Evolutionary conservation across 2,888 invertebrate genomes (phyloP).

Genomic region (Poecilobothrus nobilitatus): DNA sequence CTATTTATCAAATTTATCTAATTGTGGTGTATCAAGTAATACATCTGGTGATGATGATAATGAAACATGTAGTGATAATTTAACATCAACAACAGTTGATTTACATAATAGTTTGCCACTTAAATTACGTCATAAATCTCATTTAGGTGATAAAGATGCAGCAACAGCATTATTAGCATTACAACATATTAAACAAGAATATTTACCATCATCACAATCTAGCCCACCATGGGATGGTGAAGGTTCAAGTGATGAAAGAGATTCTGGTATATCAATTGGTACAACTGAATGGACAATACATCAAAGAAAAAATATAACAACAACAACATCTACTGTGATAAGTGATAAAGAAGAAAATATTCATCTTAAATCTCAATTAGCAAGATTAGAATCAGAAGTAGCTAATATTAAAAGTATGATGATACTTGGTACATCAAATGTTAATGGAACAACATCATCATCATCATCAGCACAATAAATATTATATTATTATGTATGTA

Average conservation of each 20-base stretch:
- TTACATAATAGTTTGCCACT: slow-evolving; percentile 75
- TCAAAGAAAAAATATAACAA: slow-evolving; percentile 29
- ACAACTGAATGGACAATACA: slow-evolving; percentile 41
- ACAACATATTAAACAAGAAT: slow-evolving; percentile 81
- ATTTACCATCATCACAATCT: slow-evolving; percentile 56
- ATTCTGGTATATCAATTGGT: slow-evolving; percentile 77
- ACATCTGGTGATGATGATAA: slow-evolving; percentile 49
- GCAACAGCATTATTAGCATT: slow-evolving; percentile 71
- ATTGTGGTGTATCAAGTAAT: slow-evolving; percentile 55
- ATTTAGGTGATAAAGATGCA: slow-evolving; percentile 82
- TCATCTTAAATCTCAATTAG: slow-evolving; percentile 76
- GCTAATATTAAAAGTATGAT: slow-evolving; percentile 79
- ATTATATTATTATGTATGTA: not conserved
- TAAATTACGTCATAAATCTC: slow-evolving; percentile 84
- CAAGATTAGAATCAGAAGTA: slow-evolving; percentile 82
- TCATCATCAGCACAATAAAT: slow-evolving; percentile 16
- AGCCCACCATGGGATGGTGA: slow-evolving; percentile 83
- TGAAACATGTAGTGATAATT: slow-evolving; percentile 44
- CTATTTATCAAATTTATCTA: slow-evolving; percentile 59
- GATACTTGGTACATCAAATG: slow-evolving; percentile 48
- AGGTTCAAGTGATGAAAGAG: slow-evolving; percentile 82
- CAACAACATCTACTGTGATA: slow-evolving; percentile 16
- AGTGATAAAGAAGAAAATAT: slow-evolving; percentile 53
- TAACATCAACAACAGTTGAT: slow-evolving; percentile 46
- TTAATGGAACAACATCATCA: not conserved